Conservation (phyloP, 2,113 vertebrate genomes). For the Saccopteryx leptura region DNA sequence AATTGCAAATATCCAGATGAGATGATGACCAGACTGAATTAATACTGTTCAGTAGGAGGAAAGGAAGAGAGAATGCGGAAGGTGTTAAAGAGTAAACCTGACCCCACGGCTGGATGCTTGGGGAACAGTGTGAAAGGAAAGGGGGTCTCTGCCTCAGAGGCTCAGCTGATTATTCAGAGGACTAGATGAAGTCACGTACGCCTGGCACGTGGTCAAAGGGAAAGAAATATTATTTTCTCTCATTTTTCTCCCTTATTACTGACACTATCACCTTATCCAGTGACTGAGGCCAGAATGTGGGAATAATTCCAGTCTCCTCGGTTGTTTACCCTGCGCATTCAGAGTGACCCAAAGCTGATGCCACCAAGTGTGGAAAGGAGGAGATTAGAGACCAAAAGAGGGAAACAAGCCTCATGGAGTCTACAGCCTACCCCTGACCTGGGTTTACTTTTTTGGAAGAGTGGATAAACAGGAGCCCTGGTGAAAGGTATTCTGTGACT, state of each 20-base stretch:
- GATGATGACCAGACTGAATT: background rate
- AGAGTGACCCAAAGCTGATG: background rate
- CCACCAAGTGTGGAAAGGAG: background rate
- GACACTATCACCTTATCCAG: background rate
- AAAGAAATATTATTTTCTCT: background rate
- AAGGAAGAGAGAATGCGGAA: background rate
- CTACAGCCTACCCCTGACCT: background rate
- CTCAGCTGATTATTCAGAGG: background rate
- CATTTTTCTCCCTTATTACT: background rate
- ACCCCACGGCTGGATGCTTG: background rate
- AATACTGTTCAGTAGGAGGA: constrained; percentile 1
- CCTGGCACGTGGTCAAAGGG: background rate
- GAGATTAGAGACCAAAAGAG: background rate
- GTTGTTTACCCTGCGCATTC: background rate
- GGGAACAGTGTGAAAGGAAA: background rate
- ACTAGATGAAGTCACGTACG: background rate
- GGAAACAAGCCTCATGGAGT: background rate
- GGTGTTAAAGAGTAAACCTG: background rate
- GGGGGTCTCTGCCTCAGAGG: background rate
- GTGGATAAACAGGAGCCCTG: background rate
- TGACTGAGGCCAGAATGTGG: background rate
- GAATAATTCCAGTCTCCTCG: background rate
- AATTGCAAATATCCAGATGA: background rate
- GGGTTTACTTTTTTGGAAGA: background rate
- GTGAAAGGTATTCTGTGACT: background rate